Percentiles rank a stretch among this genome's conserved stretches.
Evolutionary conservation across 1,140 invertebrate species (phyloP).

Genomic region (Triops longicaudatus): DNA sequence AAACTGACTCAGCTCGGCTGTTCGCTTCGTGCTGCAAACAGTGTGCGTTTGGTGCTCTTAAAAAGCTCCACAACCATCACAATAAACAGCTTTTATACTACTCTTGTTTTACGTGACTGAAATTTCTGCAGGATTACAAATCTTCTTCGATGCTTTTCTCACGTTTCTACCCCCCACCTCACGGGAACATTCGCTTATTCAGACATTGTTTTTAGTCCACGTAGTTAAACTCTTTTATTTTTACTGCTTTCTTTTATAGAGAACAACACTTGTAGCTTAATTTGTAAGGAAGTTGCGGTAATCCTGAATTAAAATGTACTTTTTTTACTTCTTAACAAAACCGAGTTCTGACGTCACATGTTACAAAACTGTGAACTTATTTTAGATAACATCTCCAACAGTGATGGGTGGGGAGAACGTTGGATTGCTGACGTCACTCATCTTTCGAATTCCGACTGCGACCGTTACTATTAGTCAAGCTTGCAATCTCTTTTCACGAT

Average conservation of each 20-base stretch:
- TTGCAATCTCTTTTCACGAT: too few species aligned
- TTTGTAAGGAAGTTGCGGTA: too few species aligned
- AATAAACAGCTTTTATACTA: slow-evolving; percentile 16
- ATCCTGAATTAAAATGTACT: too few species aligned
- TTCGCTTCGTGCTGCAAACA: not conserved
- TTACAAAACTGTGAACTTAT: not conserved
- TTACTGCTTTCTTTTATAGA: too few species aligned
- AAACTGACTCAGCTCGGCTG: not conserved
- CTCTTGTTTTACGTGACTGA: slow-evolving; percentile 15
- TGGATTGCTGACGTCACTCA: not conserved
- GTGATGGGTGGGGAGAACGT: not conserved
- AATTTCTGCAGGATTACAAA: slow-evolving; percentile 4
- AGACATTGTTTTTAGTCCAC: not conserved
- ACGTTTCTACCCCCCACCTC: too few species aligned
- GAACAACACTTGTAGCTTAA: too few species aligned
- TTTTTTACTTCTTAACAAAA: too few species aligned
- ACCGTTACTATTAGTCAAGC: too few species aligned
- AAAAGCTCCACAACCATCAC: not conserved
- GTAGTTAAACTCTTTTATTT: not conserved
- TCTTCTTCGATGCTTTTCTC: too few species aligned
- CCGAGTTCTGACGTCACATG: not conserved
- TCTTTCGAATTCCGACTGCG: not conserved
- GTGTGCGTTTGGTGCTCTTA: not conserved
- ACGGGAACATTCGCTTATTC: too few species aligned
- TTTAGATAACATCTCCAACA: not conserved